phyloP scores from a whole-genome alignment of 2,113 vertebrate genomes.

The Pardalotus punctatus region DNA sequence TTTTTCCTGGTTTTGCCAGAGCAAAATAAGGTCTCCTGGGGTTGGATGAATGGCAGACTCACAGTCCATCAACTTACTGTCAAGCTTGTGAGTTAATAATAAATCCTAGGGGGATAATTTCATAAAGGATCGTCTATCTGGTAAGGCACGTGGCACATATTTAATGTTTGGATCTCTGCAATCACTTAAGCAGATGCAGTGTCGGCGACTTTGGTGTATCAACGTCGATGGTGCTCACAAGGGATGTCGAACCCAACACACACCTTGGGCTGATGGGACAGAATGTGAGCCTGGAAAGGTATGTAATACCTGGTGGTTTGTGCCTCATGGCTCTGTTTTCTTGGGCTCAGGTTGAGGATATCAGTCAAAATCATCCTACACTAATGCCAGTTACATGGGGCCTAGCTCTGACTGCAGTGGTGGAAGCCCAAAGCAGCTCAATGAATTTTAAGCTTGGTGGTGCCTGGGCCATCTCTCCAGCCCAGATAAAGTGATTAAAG shows the following conservation, averaged over 20 bases:
- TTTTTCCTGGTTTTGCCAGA: neutral
- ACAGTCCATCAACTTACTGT: neutral
- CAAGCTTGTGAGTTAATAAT: neutral
- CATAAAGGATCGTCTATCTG: neutral
- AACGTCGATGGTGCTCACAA: constrained; percentile 88
- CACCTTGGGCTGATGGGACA: constrained; percentile 96
- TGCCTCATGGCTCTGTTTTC: neutral
- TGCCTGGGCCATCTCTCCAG: neutral
- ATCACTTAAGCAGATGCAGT: constrained; percentile 85
- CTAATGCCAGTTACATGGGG: neutral
- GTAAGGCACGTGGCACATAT: neutral
- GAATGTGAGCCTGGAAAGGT: constrained; percentile 94
- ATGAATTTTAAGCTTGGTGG: neutral
- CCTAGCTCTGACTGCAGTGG: neutral
- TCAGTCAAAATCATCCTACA: neutral
- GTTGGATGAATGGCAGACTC: neutral
- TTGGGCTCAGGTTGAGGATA: neutral
- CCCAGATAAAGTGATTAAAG: neutral
- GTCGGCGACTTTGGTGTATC: constrained; percentile 94
- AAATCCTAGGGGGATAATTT: neutral
- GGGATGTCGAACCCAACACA: constrained; percentile 96
- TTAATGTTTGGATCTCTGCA: constrained; percentile 11
- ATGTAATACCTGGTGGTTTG: constrained; percentile 3
- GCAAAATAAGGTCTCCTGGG: neutral
- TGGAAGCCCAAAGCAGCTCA: neutral